Conservation (phyloP, 2,797 vertebrate genomes). For the Spondyliosoma cantharus region DNA sequence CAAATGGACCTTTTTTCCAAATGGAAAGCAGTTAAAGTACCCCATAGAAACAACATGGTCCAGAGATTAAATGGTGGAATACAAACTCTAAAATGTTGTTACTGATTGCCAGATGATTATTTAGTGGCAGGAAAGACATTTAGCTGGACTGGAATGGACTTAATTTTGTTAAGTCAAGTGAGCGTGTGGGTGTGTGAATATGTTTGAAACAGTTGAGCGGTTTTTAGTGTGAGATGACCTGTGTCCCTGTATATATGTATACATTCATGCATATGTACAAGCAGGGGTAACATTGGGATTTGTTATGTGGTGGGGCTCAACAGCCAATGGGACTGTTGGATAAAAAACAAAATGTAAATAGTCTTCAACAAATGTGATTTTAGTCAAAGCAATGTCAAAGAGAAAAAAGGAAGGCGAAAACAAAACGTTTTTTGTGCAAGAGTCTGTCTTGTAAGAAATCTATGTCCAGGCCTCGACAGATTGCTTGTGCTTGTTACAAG, state of each 20-base stretch:
- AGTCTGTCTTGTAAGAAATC: background rate
- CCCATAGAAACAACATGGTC: conserved; percentile 43
- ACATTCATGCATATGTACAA: background rate
- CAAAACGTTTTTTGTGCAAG: no score
- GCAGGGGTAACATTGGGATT: no score
- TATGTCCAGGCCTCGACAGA: no score
- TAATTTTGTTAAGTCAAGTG: conserved; percentile 23
- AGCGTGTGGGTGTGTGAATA: conserved; percentile 48
- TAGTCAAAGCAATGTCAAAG: no score
- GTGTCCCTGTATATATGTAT: background rate
- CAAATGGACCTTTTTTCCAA: conserved; percentile 44
- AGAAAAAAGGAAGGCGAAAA: no score
- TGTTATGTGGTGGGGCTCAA: no score
- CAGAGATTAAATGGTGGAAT: conserved; percentile 64
- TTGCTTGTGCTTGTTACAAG: background rate
- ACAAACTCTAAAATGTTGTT: conserved; percentile 54
- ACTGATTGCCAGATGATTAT: conserved; percentile 61
- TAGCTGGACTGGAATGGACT: conserved; percentile 34
- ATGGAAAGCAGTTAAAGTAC: conserved; percentile 64
- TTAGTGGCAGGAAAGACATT: conserved; percentile 57
- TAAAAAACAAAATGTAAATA: no score
- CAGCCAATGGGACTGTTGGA: no score
- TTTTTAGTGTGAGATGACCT: conserved; percentile 44
- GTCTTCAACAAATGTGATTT: no score
- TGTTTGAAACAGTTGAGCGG: conserved; percentile 56